Percentiles rank a stretch among this genome's conserved stretches.
Conservation (phyloP, 1,140 invertebrate species). For the Drosophila parvula region DNA sequence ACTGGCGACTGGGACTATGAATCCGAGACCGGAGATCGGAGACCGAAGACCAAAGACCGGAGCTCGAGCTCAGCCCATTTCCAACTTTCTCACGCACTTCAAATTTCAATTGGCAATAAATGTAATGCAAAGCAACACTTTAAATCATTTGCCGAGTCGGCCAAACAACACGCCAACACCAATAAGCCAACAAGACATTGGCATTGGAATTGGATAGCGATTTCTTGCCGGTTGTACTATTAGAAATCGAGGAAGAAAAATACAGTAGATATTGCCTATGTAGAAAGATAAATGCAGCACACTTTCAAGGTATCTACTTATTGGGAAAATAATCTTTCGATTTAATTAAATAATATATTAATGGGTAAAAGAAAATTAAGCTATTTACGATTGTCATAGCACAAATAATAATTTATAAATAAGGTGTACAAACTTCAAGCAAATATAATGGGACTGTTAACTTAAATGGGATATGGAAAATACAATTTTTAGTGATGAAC, state of each 20-base stretch:
- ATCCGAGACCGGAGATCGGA: slow-evolving; percentile 12
- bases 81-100: slow-evolving; percentile 84
- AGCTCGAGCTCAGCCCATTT: slow-evolving; percentile 56
- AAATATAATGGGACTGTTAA: too few relatives aligned
- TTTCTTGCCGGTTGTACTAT: slow-evolving; percentile 34
- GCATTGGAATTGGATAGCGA: slow-evolving; percentile 47
- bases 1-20: slow-evolving; percentile 39
- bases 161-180: slow-evolving; percentile 74
- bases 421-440: not conserved
- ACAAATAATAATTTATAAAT: not conserved
- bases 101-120: slow-evolving; percentile 84
- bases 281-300: too few relatives aligned
- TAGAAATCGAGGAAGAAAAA: slow-evolving; percentile 22
- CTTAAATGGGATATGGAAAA: too few relatives aligned
- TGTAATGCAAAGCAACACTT: slow-evolving; percentile 84
- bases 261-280: slow-evolving; percentile 20
- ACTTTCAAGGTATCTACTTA: not conserved
- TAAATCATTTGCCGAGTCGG: slow-evolving; percentile 81
- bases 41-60: slow-evolving; percentile 4
- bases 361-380: not conserved
- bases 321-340: not conserved
- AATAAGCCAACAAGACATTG: slow-evolving; percentile 63
- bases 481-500: too few relatives aligned
- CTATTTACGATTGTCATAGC: accelerated
- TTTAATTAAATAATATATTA: not conserved